Conservation (phyloP, 1,140 invertebrate species). For the Trichoplusia ni region DNA sequence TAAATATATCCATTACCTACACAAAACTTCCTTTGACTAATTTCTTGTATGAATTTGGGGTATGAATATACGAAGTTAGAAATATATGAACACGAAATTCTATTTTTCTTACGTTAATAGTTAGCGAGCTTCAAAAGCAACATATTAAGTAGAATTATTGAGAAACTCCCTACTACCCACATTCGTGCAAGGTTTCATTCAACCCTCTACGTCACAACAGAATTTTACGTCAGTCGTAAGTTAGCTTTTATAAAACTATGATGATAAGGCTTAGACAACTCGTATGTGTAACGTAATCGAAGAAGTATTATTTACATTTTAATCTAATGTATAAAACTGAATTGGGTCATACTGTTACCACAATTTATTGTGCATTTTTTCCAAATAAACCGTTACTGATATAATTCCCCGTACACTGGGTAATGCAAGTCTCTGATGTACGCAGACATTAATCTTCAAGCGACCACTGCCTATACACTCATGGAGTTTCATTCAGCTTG, state of each 20-base stretch:
- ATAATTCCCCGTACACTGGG: no score
- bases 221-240: slow-evolving; percentile 55
- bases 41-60: not conserved
- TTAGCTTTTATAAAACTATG: slow-evolving; percentile 52
- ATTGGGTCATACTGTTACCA: slow-evolving; percentile 45
- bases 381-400: slow-evolving; percentile 37
- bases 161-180: slow-evolving; percentile 69
- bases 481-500: no score
- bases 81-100: slow-evolving; percentile 29
- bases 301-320: slow-evolving; percentile 60
- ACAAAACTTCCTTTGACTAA: not conserved
- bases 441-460: no score
- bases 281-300: slow-evolving; percentile 40
- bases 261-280: slow-evolving; percentile 51
- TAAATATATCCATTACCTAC: slow-evolving; percentile 1
- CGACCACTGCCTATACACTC: no score
- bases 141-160: slow-evolving; percentile 50
- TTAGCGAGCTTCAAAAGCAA: slow-evolving; percentile 63
- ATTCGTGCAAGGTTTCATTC: slow-evolving; percentile 60
- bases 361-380: slow-evolving; percentile 37
- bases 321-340: slow-evolving; percentile 39
- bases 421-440: no score
- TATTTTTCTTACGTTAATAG: slow-evolving; percentile 35
- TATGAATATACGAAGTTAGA: not conserved
- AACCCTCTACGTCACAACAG: slow-evolving; percentile 39